Conservation (phyloP, 2,888 invertebrate genomes). For the Yponomeuta malinellus region DNA sequence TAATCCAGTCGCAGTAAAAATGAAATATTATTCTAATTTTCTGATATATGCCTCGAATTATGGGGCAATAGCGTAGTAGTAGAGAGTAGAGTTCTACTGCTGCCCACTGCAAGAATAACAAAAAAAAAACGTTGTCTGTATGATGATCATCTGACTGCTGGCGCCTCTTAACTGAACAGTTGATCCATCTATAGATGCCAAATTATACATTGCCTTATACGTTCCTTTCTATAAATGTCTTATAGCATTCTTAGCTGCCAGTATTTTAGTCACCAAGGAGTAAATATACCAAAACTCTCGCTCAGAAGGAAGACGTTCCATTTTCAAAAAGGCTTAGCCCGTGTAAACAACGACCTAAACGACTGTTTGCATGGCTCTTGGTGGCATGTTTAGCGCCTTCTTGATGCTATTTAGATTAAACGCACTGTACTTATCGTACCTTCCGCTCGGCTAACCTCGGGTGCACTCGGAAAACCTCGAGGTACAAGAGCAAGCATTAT, state of each 20-base stretch:
- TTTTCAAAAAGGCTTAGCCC: constrained; percentile 3
- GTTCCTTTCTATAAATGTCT: no score
- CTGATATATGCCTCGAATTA: constrained; percentile 11
- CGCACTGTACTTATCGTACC: constrained; percentile 55
- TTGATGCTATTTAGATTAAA: constrained; percentile 69
- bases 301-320: background rate
- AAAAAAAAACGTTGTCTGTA: no score
- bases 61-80: no score
- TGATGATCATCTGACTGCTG: no score
- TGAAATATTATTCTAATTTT: constrained; percentile 14
- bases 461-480: constrained; percentile 30
- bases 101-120: no score
- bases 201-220: no score
- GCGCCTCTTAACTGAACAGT: no score
- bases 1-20: background rate
- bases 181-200: no score
- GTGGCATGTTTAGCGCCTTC: constrained; percentile 37
- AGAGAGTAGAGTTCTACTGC: no score
- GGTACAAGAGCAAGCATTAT: constrained; percentile 22
- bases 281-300: background rate
- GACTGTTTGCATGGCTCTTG: background rate
- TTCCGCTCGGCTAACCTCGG: constrained; percentile 54
- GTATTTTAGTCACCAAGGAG: background rate
- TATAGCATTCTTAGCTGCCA: no score
- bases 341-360: constrained; percentile 4